A percentile compares a stretch with the other conserved stretches of the same genome.
Evolutionary conservation across 1,140 invertebrate species (phyloP).

Genomic region (Chelonus insularis): DNA sequence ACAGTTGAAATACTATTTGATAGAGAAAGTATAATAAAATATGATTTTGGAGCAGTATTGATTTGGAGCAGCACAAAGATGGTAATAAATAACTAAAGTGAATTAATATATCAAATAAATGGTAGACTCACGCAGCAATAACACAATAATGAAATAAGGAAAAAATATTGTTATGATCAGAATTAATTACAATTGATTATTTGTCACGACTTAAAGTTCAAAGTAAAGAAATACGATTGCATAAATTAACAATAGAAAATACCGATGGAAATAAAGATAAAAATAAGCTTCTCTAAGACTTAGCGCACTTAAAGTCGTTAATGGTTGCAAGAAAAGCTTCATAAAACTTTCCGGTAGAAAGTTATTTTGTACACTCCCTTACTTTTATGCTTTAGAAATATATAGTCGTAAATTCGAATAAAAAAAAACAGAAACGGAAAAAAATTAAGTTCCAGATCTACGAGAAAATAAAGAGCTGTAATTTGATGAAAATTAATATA

Average conservation of each 20-base stretch:
- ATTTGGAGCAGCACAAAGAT: no score
- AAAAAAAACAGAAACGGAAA: neutral
- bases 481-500: slow-evolving; percentile 7
- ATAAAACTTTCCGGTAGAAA: neutral
- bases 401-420: neutral
- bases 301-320: neutral
- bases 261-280: neutral
- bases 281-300: neutral
- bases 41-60: no score
- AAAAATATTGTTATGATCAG: no score
- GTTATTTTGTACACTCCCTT: slow-evolving; percentile 4
- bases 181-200: no score
- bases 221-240: neutral
- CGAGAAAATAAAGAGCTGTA: neutral
- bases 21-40: no score
- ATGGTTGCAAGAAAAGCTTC: slow-evolving; percentile 7
- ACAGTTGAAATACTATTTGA: no score
- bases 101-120: no score
- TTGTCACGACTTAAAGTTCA: no score
- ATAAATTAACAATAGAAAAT: neutral
- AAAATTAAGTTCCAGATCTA: neutral
- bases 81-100: no score
- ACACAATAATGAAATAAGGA: no score
- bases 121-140: no score
- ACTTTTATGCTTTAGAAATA: slow-evolving; percentile 1